These are phyloP conservation scores for Remorina albescens DNA, from an alignment of 2,797 vertebrate genomes.

Conservation along the genomic window DNA sequence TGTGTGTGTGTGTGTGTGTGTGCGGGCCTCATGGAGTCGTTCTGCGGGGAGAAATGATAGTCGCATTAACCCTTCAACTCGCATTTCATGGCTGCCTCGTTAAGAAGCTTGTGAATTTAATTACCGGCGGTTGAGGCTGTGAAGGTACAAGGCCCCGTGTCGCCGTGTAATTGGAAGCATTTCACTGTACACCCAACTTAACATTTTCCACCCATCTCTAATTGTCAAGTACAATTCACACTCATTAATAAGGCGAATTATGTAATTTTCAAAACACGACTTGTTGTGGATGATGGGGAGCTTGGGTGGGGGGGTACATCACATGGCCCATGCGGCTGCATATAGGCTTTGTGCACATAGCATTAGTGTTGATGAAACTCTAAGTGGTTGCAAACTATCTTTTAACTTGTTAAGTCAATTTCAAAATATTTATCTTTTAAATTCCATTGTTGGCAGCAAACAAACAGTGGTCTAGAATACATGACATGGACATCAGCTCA, in stretches of 20 bases:
- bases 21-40: conserved; percentile 69
- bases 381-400: conserved; percentile 23
- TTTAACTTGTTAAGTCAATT: conserved; percentile 37
- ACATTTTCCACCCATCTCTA: conserved; percentile 81
- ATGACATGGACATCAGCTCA: background rate
- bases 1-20: conserved; percentile 25
- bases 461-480: background rate
- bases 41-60: conserved; percentile 79
- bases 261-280: conserved; percentile 79
- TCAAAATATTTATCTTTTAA: conserved; percentile 31
- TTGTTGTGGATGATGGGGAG: conserved; percentile 53
- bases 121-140: conserved; percentile 74
- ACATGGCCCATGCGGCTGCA: conserved; percentile 35
- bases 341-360: conserved; percentile 39
- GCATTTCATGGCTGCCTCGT: conserved; percentile 80
- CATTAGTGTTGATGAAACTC: conserved; percentile 44
- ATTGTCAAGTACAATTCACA: conserved; percentile 79
- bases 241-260: conserved; percentile 82
- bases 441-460: background rate
- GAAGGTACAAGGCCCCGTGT: conserved; percentile 80
- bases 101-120: conserved; percentile 82
- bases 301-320: background rate
- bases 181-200: conserved; percentile 80
- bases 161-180: conserved; percentile 78
- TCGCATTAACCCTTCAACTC: conserved; percentile 84